Base-by-base conservation (phyloP, 2,797 vertebrate species). In the Rousettus madagascariensis region DNA sequence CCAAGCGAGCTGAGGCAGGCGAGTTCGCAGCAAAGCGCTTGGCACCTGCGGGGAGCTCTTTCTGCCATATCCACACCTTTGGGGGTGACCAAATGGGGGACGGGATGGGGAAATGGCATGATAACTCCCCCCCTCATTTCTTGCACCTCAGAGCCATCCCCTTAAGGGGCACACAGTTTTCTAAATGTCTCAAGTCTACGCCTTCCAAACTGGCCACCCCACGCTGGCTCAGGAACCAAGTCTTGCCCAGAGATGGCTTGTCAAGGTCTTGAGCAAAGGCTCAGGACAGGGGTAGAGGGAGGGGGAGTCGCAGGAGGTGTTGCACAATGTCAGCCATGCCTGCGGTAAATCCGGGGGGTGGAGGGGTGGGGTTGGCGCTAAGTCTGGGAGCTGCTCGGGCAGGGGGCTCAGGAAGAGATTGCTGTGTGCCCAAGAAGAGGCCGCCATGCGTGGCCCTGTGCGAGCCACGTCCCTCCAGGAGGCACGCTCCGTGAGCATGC, bases 401-500 rank as follows among this genome's bases (percentile, higher is more conserved):
- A n/a, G 28, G 28, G 46, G 30, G 5, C 36, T 49, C 19, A 38
- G 91, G 72, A 19, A 38, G 8, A 57, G 74, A 15, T 71, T 8
- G 10, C 36, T 5, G 10, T 11, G 53, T 72, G 41, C 1, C 30
- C 43, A 12, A 17, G 20, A 57, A 30, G 85, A 33, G 46, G 38
- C 8, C 33, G 4, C n/a, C 7, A 19, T 11, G 19, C 2, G 0
- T 6, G 38, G 65, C 28, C 26, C 65, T 72, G 46, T 16, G 30
- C 36, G 33, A 20, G 36, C 13, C 20, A 33, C 33, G 1, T 1
- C 1, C 43, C 33, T 11, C 28, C 71, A 2, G 71, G 20, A 71
- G 49, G 26, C 43, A 61, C 1, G 12, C 17, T 30, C 1, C 0
- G 4, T 6, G 15, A 30, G 2, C 10, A 5, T 20, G 4, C 0